Base-by-base conservation (phyloP, 2,113 vertebrate species). In the Ellobius talpinus region DNA sequence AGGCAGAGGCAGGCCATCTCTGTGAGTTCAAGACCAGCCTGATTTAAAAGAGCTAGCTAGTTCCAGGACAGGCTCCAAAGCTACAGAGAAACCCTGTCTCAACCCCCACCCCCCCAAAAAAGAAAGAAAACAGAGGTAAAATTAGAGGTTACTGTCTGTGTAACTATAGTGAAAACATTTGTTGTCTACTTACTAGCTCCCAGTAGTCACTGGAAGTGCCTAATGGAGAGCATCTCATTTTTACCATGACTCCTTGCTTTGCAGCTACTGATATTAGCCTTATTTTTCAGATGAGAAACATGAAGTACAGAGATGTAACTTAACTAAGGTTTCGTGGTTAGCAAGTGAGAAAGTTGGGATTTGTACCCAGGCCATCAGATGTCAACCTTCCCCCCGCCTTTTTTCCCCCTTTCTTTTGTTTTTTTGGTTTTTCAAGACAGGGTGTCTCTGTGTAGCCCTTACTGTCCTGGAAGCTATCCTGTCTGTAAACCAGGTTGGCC, bases 281-380 rank as follows among this genome's bases (percentile, higher is more conserved):
- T 88, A 61, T 68, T 96, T 89, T 91, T 91, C 52, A 79, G 4
- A 65, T 88, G 31, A 84, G 82, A 84, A 94, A 63, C 52, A 31
- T 89, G 50, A 86, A 72, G 8, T 91, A 68, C 8, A 68, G 70
- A 88, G 90, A 96, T 72, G 24, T 92, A 93, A 55, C 21, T 93
- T 87, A 4, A 11, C 36, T 79, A 19, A 74, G 5, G 11, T 7
- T 92, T 50, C 31, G 26, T 29, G 42, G 68, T 45, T 86, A 95
- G 16, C 61, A 90, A 26, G 17, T 94, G n/a, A 29, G 52, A 50
- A 47, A 92, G 36, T 81, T 10, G 31, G 50, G 78, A 58, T 92
- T 74, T 91, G 85, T 92, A 87, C 52, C 10, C 7, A 63, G 1
- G 45, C 33, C 82, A 10, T 72, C 70, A 50, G 26, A 89, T 90